These are phyloP conservation scores for Fukomys damarensis DNA, from an alignment of 2,113 vertebrate genomes.

Conservation along the genomic window DNA sequence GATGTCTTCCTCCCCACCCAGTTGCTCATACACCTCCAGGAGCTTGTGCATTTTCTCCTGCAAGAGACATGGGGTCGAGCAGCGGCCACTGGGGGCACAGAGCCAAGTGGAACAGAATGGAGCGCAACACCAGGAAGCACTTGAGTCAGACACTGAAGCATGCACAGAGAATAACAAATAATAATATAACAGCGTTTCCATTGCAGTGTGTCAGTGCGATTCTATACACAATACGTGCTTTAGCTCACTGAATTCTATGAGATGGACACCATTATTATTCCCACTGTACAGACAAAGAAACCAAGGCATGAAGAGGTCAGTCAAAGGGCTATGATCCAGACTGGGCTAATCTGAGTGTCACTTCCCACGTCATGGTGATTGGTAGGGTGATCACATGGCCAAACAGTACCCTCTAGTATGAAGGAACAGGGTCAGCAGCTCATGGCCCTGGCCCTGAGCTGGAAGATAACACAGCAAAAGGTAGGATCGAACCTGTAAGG, in stretches of 20 bases:
- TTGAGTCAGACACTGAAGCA: neutral
- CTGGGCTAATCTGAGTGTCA: neutral
- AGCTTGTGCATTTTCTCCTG: slow-evolving; percentile 99
- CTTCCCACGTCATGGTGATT: neutral
- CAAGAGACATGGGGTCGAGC: slow-evolving; percentile 4
- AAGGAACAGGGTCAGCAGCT: neutral
- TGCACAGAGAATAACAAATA: neutral
- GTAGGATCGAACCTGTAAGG: neutral
- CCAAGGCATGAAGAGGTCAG: neutral
- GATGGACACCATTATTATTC: neutral
- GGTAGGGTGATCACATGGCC: neutral
- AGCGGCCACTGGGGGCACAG: neutral
- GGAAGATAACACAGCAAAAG: neutral
- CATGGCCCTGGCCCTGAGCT: neutral
- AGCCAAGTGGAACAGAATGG: rapidly evolving
- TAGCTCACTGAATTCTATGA: neutral
- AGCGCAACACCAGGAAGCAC: neutral
- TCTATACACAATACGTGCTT: neutral
- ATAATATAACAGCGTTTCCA: neutral
- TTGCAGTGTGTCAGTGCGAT: neutral
- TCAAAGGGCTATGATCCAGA: neutral
- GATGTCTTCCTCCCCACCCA: slow-evolving; percentile 97
- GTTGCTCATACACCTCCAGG: slow-evolving; percentile 95
- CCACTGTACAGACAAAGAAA: neutral
- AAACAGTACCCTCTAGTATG: neutral